phyloP scores from a whole-genome alignment of 1,140 invertebrate species.

The Bilobella aurantiaca region DNA sequence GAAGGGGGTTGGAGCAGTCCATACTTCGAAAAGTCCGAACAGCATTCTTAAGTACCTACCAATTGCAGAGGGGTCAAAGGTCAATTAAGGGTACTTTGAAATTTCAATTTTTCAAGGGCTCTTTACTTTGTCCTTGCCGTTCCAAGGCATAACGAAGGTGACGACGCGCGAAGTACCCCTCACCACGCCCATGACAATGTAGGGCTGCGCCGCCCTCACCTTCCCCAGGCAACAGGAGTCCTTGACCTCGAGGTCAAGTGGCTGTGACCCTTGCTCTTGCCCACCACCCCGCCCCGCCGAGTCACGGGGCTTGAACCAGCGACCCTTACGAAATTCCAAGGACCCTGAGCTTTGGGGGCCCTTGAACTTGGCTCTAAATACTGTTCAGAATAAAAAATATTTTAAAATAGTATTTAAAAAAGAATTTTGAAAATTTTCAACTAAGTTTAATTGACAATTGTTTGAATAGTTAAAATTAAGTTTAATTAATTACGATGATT shows the following conservation, averaged over 20 bases:
- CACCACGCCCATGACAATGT: slow-evolving; percentile 46
- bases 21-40: slow-evolving; percentile 42
- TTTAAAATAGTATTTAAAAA: slow-evolving; percentile 3
- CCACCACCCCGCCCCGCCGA: slow-evolving; percentile 37
- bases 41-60: slow-evolving; percentile 40
- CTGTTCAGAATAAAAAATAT: slow-evolving; percentile 34
- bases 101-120: not conserved
- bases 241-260: slow-evolving; percentile 40
- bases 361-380: slow-evolving; percentile 41
- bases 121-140: slow-evolving; percentile 38
- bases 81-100: not conserved
- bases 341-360: slow-evolving; percentile 38
- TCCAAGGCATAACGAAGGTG: slow-evolving; percentile 45
- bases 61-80: slow-evolving; percentile 1
- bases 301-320: slow-evolving; percentile 36
- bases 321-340: slow-evolving; percentile 40
- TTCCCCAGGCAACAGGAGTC: slow-evolving; percentile 41
- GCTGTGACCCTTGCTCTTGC: slow-evolving; percentile 37
- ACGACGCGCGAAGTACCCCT: slow-evolving; percentile 40
- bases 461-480: too few species aligned
- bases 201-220: slow-evolving; percentile 35
- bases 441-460: too few species aligned
- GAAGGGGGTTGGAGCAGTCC: slow-evolving; percentile 43
- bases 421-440: too few species aligned
- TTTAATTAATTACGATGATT: too few species aligned